Evolutionary conservation across 2,888 invertebrate species (phyloP), one percentile per base, ranked within the genome.

Genomic region (Hypomecis punctinalis): DNA sequence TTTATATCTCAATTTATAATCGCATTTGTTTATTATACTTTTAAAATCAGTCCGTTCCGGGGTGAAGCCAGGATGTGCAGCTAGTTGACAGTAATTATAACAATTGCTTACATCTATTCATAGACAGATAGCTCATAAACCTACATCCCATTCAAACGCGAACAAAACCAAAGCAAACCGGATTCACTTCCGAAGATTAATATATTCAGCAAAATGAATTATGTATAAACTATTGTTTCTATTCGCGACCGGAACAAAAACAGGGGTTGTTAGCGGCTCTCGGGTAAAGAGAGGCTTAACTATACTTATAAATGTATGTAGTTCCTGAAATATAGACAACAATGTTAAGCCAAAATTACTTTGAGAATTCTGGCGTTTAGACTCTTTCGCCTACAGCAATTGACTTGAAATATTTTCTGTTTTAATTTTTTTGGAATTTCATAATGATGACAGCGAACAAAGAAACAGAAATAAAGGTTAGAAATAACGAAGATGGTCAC

Each of bases 211-310:
- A 61, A 76, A 74, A 80, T 81, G 77, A 80, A 82, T 81, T 76
- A 81, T 78, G 75, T 76, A 80, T 77, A 71, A 78, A 79, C 78
- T 76, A 77, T 73, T 79, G 76, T 77, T 68, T 71, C 70, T 63
- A 69, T 71, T 69, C 64, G 56, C 56, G 56, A 68, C 62, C 63
- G 49, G 67, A 76, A 74, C 76, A 81, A 83, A 81, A 83, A 80
- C 79, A 76, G 61, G 71, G 69, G 70, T 72, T 63, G 72, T 69
- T 71, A 67, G 71, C 69, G 62, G 67, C 61, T 65, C 64, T 56
- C 54, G 61, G 66, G 46, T 40, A 23, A 42, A 60, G 64, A 56
- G 71, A 72, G 65, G 40, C 40, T 52, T 10, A 40, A 52, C 40
- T 52, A 33, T 52, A 23, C 33, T 40, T 40, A 52, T 40, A 39